Conservation (phyloP, 2,797 vertebrate genomes). For the Hydrocynus forskahlii region DNA sequence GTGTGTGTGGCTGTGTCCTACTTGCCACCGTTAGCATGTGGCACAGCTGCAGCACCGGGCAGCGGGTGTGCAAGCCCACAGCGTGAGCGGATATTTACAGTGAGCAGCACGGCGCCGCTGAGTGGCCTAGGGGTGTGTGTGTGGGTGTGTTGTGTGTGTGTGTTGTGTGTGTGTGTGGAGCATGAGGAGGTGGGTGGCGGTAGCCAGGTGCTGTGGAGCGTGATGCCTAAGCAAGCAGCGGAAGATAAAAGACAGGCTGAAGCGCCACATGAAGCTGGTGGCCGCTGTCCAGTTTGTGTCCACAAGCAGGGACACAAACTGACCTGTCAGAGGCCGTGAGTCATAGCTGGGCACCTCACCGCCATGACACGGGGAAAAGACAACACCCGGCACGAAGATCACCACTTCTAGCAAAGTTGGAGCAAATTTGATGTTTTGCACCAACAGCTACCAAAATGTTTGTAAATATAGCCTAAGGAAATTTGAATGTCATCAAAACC, state of each 20-base stretch:
- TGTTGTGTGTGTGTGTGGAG: slow-evolving; percentile 13
- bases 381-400: too few relatives aligned
- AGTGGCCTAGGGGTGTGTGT: slow-evolving; percentile 12
- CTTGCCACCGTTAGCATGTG: neutral
- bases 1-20: slow-evolving; percentile 18
- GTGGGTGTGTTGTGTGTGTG: slow-evolving; percentile 9
- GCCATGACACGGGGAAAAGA: neutral
- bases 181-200: slow-evolving; percentile 25
- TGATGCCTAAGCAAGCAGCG: slow-evolving; percentile 67
- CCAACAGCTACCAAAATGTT: too few relatives aligned
- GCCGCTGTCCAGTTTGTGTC: slow-evolving; percentile 64
- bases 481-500: too few relatives aligned
- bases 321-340: slow-evolving; percentile 62
- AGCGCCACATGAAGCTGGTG: slow-evolving; percentile 63
- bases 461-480: too few relatives aligned
- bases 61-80: neutral
- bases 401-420: too few relatives aligned
- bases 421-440: too few relatives aligned
- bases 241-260: slow-evolving; percentile 76
- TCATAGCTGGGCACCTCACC: slow-evolving; percentile 27
- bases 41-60: slow-evolving; percentile 22
- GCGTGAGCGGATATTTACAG: slow-evolving; percentile 32
- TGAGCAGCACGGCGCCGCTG: slow-evolving; percentile 2
- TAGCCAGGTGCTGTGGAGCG: slow-evolving; percentile 73
- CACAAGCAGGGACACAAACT: slow-evolving; percentile 44